phyloP scores from a whole-genome alignment of 2,888 invertebrate species.

The Ceraclea dissimilis region DNA sequence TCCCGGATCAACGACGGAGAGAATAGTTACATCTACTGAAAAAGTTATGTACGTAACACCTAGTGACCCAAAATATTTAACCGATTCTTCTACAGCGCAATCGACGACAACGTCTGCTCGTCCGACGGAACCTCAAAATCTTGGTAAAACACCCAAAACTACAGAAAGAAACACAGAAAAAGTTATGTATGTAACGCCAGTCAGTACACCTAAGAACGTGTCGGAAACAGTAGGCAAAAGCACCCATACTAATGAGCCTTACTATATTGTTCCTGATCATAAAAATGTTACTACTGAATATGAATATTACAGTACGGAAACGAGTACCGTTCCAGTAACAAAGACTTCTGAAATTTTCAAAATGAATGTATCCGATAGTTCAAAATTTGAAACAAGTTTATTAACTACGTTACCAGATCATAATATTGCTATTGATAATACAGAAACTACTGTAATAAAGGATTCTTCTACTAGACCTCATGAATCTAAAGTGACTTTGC shows the following conservation, averaged over 20 bases:
- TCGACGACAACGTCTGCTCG: not conserved
- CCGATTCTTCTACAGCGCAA: not conserved
- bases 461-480: no score
- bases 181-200: conserved; percentile 9
- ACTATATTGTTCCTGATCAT: no score
- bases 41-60: not conserved
- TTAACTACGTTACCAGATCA: no score
- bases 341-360: not conserved
- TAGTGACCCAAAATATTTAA: not conserved
- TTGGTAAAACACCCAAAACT: not conserved
- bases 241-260: no score
- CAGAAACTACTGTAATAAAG: no score
- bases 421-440: no score
- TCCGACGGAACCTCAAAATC: not conserved
- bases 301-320: not conserved
- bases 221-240: no score
- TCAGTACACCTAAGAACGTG: not conserved
- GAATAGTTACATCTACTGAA: not conserved
- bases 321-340: not conserved
- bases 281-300: no score
- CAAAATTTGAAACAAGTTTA: no score
- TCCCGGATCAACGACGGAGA: not conserved
- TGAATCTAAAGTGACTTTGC: no score
- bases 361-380: no score
- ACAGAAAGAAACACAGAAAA: conserved; percentile 6